phyloP scores from a whole-genome alignment of 2,797 vertebrate genomes.

The Lutjanus campechanus region DNA sequence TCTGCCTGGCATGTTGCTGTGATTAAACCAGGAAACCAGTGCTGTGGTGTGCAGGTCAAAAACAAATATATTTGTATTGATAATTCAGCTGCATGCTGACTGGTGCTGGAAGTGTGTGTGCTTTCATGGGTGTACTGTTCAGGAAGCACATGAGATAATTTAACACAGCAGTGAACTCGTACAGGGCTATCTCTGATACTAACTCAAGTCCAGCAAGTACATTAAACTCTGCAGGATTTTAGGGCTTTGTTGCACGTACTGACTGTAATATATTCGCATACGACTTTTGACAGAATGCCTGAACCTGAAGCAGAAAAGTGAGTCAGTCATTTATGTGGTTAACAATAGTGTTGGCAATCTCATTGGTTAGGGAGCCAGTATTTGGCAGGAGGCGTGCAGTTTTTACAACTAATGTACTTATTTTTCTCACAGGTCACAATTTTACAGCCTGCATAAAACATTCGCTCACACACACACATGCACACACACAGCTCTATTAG shows the following conservation, averaged over 20 bases:
- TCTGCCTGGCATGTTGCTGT: constrained; percentile 31
- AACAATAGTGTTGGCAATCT: constrained; percentile 72
- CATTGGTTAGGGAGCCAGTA: constrained; percentile 67
- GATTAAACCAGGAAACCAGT: constrained; percentile 34
- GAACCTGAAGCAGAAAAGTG: constrained; percentile 63
- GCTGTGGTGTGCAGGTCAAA: constrained; percentile 29
- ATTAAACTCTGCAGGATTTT: constrained; percentile 26
- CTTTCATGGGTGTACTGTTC: constrained; percentile 29
- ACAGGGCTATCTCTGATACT: constrained; percentile 23
- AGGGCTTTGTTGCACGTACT: constrained; percentile 31
- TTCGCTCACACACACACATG: constrained; percentile 47
- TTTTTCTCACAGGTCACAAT: constrained; percentile 72
- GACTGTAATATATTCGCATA: constrained; percentile 39
- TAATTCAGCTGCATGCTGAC: constrained; percentile 27
- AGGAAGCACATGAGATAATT: constrained; percentile 37
- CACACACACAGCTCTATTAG: constrained; percentile 51
- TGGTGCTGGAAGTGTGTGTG: constrained; percentile 22
- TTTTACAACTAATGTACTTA: constrained; percentile 78
- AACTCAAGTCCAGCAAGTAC: constrained; percentile 34
- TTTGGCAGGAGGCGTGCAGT: constrained; percentile 78
- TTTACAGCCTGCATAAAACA: constrained; percentile 80
- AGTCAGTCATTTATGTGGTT: constrained; percentile 75
- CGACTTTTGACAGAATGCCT: constrained; percentile 56
- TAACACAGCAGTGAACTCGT: constrained; percentile 48
- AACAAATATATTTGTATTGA: constrained; percentile 36